phyloP scores from a whole-genome alignment of 2,888 invertebrate genomes.

The Noctua fimbriata region DNA sequence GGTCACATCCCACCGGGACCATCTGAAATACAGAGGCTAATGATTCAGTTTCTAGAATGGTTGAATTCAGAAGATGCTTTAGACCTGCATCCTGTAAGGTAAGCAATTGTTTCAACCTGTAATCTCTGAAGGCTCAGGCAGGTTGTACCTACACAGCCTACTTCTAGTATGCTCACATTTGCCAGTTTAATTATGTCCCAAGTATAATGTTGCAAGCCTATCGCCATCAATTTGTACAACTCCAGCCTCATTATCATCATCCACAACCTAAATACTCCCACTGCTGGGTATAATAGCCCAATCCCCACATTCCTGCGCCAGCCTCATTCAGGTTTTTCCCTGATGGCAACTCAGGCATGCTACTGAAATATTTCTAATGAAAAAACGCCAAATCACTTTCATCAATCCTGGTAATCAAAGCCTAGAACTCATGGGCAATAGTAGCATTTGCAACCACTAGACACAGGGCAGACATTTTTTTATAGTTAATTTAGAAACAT shows the following conservation, averaged over 20 bases:
- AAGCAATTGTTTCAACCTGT: slow-evolving; percentile 42
- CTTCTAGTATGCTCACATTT: not conserved
- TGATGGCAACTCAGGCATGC: not conserved
- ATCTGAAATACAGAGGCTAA: slow-evolving; percentile 94
- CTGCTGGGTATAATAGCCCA: not conserved
- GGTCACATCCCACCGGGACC: slow-evolving; percentile 98
- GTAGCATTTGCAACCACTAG: too few species aligned
- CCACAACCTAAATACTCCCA: not conserved
- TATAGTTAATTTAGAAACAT: not conserved
- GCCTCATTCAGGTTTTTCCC: not conserved
- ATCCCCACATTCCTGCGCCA: not conserved
- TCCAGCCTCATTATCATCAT: not conserved
- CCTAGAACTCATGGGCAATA: not conserved
- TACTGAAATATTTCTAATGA: not conserved
- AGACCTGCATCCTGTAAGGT: slow-evolving; percentile 96
- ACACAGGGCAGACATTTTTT: not conserved
- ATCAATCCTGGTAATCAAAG: not conserved
- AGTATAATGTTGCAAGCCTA: not conserved
- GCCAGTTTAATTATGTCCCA: not conserved
- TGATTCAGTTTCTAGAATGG: slow-evolving; percentile 98
- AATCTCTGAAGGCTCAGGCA: not conserved
- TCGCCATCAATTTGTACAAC: not conserved
- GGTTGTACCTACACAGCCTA: not conserved
- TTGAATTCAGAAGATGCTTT: slow-evolving; percentile 96
- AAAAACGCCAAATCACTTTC: not conserved